phyloP scores from a whole-genome alignment of 2,888 invertebrate genomes.

The Schizotus pectinicornis region DNA sequence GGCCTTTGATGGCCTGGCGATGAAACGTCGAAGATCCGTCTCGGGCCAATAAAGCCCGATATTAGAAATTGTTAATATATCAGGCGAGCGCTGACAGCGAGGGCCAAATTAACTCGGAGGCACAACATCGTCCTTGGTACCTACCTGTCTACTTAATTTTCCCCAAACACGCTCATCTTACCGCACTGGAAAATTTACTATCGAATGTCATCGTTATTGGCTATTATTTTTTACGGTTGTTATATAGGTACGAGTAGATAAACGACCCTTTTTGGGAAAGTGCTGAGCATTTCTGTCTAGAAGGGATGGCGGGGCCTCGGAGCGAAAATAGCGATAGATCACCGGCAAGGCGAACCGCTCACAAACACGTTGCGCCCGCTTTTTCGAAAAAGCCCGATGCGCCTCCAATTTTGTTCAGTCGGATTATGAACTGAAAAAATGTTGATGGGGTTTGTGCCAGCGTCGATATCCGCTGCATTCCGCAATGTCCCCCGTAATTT shows the following conservation, averaged over 20 bases:
- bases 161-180: not conserved
- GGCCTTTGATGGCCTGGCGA: no score
- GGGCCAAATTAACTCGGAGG: no score
- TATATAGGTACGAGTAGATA: not conserved
- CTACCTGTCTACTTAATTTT: not conserved
- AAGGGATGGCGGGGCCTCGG: no score
- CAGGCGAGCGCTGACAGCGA: no score
- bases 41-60: no score
- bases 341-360: no score
- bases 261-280: no score
- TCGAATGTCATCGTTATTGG: not conserved
- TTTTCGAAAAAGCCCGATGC: not conserved
- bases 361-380: no score
- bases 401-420: slow-evolving; percentile 11
- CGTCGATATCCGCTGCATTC: slow-evolving; percentile 22
- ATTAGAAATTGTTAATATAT: no score
- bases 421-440: slow-evolving; percentile 3
- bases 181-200: not conserved
- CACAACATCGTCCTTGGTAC: not conserved
- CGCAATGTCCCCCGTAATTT: slow-evolving; percentile 23
- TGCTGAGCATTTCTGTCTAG: no score
- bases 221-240: not conserved
- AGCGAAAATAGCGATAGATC: no score
- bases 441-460: slow-evolving; percentile 13
- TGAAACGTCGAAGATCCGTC: no score